Conservation (phyloP, 2,113 vertebrate species). For the Brachionichthys hirsutus region DNA sequence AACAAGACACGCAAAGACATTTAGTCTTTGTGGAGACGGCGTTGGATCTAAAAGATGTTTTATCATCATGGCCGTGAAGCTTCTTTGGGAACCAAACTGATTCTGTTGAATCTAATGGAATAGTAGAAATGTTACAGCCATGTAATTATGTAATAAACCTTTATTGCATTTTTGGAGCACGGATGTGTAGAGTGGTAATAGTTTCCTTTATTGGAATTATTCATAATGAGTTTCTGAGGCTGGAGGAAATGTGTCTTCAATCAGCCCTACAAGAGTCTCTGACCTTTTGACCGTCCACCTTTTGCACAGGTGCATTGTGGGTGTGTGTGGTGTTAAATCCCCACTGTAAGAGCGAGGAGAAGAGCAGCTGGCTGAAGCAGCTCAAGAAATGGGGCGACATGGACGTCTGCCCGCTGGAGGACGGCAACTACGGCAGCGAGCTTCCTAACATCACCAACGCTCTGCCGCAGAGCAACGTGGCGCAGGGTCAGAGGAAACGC, state of each 20-base stretch:
- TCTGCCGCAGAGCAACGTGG: conserved; percentile 89
- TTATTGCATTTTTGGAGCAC: too few relatives aligned
- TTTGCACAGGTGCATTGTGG: conserved; percentile 90
- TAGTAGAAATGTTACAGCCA: too few relatives aligned
- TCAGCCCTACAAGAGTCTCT: background rate
- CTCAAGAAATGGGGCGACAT: conserved; percentile 95
- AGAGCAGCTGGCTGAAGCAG: conserved; percentile 92
- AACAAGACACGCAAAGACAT: too few relatives aligned
- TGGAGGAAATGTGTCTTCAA: background rate
- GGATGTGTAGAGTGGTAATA: too few relatives aligned
- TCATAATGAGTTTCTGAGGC: too few relatives aligned
- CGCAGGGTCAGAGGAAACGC: conserved; percentile 81
- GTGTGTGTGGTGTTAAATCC: conserved; percentile 98
- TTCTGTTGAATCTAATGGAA: too few relatives aligned
- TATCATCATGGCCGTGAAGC: background rate
- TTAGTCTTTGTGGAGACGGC: background rate
- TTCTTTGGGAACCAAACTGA: background rate
- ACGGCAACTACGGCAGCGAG: conserved; percentile 96
- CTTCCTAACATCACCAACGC: conserved; percentile 97
- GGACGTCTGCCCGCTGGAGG: conserved; percentile 96
- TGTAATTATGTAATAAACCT: too few relatives aligned
- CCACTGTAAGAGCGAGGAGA: conserved; percentile 96
- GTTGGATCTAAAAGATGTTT: background rate
- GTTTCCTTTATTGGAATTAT: too few relatives aligned
- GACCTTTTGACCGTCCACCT: background rate